Evolutionary conservation across 2,113 vertebrate species (phyloP).

Genomic region (cattle (Bos taurus)): DNA sequence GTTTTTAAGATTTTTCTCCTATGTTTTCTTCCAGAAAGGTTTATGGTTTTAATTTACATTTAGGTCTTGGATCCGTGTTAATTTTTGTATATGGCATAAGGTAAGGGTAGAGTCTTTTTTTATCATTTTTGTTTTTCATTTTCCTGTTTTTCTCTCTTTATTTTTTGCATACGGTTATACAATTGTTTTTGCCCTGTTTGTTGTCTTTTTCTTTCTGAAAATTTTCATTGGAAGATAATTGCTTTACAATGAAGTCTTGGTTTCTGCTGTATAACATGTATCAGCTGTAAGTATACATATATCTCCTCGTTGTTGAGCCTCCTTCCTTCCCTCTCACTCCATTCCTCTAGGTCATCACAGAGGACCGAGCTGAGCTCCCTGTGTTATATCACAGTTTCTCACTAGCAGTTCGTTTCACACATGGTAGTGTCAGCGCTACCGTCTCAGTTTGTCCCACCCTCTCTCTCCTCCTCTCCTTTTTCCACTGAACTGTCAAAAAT

Average conservation of each 20-base stretch:
- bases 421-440: accelerated
- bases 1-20: background rate
- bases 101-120: background rate
- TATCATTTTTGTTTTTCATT: background rate
- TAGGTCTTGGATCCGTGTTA: background rate
- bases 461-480: background rate
- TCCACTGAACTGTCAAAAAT: background rate
- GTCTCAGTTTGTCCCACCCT: background rate
- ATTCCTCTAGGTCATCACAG: background rate
- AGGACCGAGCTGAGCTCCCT: background rate
- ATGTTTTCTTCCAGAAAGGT: background rate
- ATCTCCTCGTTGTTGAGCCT: background rate
- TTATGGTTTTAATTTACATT: background rate
- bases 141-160: background rate
- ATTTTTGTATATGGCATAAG: background rate
- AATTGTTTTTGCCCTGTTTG: background rate
- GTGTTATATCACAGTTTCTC: background rate
- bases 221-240: background rate
- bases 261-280: background rate
- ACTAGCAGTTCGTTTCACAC: background rate
- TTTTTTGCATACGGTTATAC: background rate
- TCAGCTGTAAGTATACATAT: background rate
- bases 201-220: background rate
- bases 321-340: background rate
- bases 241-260: background rate